Evolutionary conservation across 2,888 invertebrate genomes (phyloP).

Genomic region (Trissoscelio sp.): DNA sequence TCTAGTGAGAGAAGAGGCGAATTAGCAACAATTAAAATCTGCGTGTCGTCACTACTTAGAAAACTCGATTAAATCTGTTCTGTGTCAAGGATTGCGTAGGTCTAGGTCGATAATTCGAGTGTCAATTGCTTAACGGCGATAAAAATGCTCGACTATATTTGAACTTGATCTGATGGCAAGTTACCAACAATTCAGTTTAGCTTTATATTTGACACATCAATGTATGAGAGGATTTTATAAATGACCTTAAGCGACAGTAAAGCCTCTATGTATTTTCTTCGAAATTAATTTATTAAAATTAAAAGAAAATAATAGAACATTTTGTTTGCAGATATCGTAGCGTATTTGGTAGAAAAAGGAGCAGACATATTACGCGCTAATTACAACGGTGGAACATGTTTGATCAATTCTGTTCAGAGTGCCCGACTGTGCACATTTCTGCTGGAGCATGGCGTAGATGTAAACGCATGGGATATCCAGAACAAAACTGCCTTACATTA

Average conservation of each 20-base stretch:
- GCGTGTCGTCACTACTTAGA: not conserved
- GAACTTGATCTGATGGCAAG: constrained; percentile 63
- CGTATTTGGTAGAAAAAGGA: constrained; percentile 90
- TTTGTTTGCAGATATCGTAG: constrained; percentile 84
- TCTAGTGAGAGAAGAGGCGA: not conserved
- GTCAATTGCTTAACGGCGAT: constrained; percentile 66
- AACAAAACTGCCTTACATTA: constrained; percentile 96
- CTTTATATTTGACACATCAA: not conserved
- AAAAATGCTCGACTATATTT: constrained; percentile 58
- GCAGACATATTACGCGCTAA: constrained; percentile 94
- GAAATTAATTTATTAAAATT: not conserved
- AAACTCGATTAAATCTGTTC: constrained; percentile 31
- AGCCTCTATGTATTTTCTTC: not conserved
- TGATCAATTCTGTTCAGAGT: constrained; percentile 96
- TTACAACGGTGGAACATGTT: constrained; percentile 96
- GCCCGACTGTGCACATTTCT: constrained; percentile 91
- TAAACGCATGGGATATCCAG: constrained; percentile 95
- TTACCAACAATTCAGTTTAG: constrained; percentile 53
- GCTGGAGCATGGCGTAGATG: constrained; percentile 91
- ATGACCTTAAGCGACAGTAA: constrained; percentile 1
- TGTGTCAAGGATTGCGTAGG: constrained; percentile 68
- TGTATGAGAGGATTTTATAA: constrained; percentile 25
- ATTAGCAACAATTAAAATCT: constrained; percentile 15
- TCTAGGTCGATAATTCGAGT: constrained; percentile 74
- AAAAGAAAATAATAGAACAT: not conserved